A percentile compares a stretch with the other conserved stretches of the same genome.
These are phyloP conservation scores for Eurystomus gularis DNA, from an alignment of 2,113 vertebrate species.

Conservation along the genomic window DNA sequence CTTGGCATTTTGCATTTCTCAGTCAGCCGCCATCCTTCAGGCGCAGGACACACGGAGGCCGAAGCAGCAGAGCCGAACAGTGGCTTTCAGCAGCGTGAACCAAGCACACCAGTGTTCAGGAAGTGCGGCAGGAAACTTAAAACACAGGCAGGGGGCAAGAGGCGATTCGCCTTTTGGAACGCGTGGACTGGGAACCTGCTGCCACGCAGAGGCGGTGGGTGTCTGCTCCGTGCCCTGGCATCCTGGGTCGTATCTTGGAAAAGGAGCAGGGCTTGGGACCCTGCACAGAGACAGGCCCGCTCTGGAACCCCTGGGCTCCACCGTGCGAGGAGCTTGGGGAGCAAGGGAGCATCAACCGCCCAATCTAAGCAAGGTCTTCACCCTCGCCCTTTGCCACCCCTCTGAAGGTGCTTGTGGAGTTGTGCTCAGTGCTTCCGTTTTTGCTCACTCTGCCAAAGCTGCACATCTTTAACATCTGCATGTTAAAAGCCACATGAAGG, in stretches of 20 bases:
- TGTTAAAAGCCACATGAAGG: background rate
- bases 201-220: background rate
- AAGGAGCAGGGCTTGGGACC: no score
- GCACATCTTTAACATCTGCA: rapidly evolving
- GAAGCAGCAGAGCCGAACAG: background rate
- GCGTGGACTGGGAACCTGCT: background rate
- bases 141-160: rapidly evolving
- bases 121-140: background rate
- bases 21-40: background rate
- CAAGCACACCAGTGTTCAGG: rapidly evolving
- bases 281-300: rapidly evolving
- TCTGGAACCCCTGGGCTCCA: rapidly evolving
- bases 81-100: rapidly evolving
- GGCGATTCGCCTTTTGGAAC: rapidly evolving
- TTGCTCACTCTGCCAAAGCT: background rate
- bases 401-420: no score
- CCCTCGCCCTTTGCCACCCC: no score
- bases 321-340: rapidly evolving
- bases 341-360: no score
- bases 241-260: rapidly evolving
- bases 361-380: no score
- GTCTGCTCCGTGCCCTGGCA: rapidly evolving
- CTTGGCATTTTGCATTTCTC: background rate
- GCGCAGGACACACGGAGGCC: background rate
- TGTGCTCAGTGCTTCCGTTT: background rate